phyloP scores from a whole-genome alignment of 2,888 invertebrate species.

The Ctenicera cuprea region DNA sequence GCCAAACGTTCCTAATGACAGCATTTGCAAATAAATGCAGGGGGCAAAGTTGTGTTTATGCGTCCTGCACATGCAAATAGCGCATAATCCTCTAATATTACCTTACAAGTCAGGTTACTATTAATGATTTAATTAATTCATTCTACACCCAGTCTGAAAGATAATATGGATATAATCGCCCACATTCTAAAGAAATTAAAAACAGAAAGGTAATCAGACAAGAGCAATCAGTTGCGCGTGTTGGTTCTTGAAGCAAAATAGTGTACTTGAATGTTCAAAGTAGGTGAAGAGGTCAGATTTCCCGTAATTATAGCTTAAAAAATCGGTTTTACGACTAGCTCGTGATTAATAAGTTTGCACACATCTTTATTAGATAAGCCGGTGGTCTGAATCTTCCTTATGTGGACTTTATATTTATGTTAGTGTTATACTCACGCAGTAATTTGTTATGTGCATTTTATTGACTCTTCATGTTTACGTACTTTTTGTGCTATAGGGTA shows the following conservation, averaged over 20 bases:
- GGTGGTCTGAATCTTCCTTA: slow-evolving; percentile 9
- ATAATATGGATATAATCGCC: slow-evolving; percentile 14
- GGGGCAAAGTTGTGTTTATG: slow-evolving; percentile 12
- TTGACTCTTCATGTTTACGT: not conserved
- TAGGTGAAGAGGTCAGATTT: slow-evolving; percentile 40
- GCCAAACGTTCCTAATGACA: slow-evolving; percentile 22
- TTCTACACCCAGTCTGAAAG: not conserved
- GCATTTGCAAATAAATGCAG: slow-evolving; percentile 18
- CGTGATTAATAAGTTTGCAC: slow-evolving; percentile 32
- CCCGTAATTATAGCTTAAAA: slow-evolving; percentile 18
- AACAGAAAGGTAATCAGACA: not conserved
- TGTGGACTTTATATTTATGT: slow-evolving; percentile 32
- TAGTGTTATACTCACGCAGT: slow-evolving; percentile 27
- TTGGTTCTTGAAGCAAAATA: not conserved
- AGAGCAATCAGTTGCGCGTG: not conserved
- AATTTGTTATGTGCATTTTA: not conserved
- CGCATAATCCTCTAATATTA: slow-evolving; percentile 19
- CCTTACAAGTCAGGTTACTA: not conserved
- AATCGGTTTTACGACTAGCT: slow-evolving; percentile 27
- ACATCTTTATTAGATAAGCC: slow-evolving; percentile 14
- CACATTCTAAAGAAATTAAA: slow-evolving; percentile 3
- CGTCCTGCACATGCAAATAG: slow-evolving; percentile 18
- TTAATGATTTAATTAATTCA: slow-evolving; percentile 24
- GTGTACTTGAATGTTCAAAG: slow-evolving; percentile 20
- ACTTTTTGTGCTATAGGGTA: not conserved